Conservation (phyloP, 2,113 vertebrate genomes). For the Petrocephalus microphthalmus region DNA sequence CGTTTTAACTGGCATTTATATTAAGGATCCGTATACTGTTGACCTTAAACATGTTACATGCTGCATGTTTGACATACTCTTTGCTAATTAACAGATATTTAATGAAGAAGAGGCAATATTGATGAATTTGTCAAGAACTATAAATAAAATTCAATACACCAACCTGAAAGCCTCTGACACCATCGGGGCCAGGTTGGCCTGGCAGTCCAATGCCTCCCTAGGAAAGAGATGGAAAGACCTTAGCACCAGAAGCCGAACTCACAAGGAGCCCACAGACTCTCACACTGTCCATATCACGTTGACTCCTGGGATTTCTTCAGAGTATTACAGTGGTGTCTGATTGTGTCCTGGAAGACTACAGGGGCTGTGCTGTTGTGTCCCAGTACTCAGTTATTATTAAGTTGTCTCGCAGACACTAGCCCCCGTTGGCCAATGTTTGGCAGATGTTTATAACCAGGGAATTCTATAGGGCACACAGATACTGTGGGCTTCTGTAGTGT, state of each 20-base stretch:
- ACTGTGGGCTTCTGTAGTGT: background rate
- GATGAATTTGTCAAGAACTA: background rate
- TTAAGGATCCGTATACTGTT: background rate
- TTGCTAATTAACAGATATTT: background rate
- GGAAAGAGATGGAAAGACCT: slow-evolving; percentile 34
- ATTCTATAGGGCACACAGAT: background rate
- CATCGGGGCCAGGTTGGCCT: slow-evolving; percentile 71
- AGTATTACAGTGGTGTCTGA: background rate
- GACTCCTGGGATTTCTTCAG: background rate
- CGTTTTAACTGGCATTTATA: background rate
- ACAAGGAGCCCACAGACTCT: background rate
- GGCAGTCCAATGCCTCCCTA: slow-evolving; percentile 78
- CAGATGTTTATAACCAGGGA: background rate
- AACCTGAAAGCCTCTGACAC: slow-evolving; percentile 86
- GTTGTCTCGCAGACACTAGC: background rate
- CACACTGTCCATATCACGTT: background rate
- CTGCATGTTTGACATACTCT: background rate
- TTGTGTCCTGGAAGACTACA: background rate
- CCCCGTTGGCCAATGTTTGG: background rate
- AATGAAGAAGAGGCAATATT: background rate
- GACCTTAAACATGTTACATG: background rate
- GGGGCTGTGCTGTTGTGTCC: background rate
- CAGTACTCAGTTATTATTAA: background rate
- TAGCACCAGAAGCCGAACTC: slow-evolving; percentile 2
- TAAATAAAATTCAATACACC: slow-evolving; percentile 31